Evolutionary conservation across 2,888 invertebrate species (phyloP).

Genomic region (Epistrophe grossulariae): DNA sequence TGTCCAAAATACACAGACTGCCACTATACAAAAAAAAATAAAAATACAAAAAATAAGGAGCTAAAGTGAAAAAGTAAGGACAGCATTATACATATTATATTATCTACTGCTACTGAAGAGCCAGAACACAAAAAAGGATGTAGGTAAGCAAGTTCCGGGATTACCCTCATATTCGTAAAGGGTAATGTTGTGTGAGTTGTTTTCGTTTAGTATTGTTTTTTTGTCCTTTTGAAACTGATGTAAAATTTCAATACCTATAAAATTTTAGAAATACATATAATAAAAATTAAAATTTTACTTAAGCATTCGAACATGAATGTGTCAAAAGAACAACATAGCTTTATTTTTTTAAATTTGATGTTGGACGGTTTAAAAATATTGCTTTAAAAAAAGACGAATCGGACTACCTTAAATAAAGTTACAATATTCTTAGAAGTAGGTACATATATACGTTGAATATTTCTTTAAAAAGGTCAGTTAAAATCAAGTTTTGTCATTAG

Average conservation of each 20-base stretch:
- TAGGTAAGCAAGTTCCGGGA: conserved; percentile 61
- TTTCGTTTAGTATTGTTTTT: conserved; percentile 18
- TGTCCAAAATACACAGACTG: conserved; percentile 51
- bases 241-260: background rate
- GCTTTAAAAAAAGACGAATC: too few species aligned
- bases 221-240: background rate
- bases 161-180: conserved; percentile 32
- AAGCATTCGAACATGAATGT: background rate
- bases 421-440: too few species aligned
- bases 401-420: too few species aligned
- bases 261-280: background rate
- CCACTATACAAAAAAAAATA: conserved; percentile 6
- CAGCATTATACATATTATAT: conserved; percentile 44
- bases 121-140: conserved; percentile 25
- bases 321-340: too few species aligned
- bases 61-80: conserved; percentile 37
- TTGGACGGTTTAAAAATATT: too few species aligned
- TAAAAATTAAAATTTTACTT: background rate
- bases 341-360: too few species aligned
- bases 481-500: too few species aligned
- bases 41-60: background rate
- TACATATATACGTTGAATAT: too few species aligned
- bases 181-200: conserved; percentile 19
- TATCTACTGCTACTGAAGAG: conserved; percentile 20
- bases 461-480: too few species aligned